Evolutionary conservation across 2,797 vertebrate genomes (phyloP).

Genomic region (Pogonophryne albipinna): DNA sequence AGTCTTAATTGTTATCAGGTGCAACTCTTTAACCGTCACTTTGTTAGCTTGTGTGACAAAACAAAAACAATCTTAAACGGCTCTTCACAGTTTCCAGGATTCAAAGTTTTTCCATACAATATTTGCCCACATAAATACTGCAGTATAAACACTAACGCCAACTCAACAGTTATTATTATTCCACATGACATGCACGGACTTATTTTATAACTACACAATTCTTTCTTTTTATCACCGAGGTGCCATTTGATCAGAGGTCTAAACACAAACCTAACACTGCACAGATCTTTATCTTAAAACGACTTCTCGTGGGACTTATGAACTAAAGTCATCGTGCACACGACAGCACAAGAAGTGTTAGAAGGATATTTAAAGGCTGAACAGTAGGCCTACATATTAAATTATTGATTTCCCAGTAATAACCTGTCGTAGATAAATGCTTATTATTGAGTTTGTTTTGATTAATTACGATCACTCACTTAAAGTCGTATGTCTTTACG

Average conservation of each 20-base stretch:
- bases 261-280: neutral
- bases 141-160: slow-evolving; percentile 24
- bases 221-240: neutral
- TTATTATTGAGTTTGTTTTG: neutral
- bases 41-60: slow-evolving; percentile 60
- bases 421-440: neutral
- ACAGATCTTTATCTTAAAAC: neutral
- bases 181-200: neutral
- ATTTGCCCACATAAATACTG: slow-evolving; percentile 49
- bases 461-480: neutral
- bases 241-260: neutral
- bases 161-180: neutral
- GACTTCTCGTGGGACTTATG: neutral
- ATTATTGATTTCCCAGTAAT: neutral
- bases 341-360: no score
- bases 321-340: neutral
- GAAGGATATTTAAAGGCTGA: neutral
- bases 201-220: neutral
- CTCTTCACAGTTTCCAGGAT: slow-evolving; percentile 24
- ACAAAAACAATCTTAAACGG: slow-evolving; percentile 55
- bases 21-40: slow-evolving; percentile 24
- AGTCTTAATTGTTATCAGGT: slow-evolving; percentile 18
- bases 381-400: neutral
- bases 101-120: slow-evolving; percentile 41
- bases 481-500: neutral